Evolutionary conservation across 1,140 invertebrate species (phyloP), one percentile per base, ranked within the genome.

Genomic region (Oryzaephilus surinamensis): DNA sequence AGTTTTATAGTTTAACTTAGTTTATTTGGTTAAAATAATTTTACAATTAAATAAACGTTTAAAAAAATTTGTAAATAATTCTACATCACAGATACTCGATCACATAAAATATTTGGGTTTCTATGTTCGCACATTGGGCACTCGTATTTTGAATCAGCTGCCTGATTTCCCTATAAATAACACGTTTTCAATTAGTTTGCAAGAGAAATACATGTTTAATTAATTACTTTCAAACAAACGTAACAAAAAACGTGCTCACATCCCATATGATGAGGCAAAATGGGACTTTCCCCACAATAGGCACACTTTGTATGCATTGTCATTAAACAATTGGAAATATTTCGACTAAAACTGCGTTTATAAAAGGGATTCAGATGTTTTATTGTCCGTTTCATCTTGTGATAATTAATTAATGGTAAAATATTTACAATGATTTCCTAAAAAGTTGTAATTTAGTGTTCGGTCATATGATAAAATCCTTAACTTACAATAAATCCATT

Each of bases 161-260:
- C 16, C 50, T 61, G 60, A 52, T 65, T 64, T 8, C 55, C 61
- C 62, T 64, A 41, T 45, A 61, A 60, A 38, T 12, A 13, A 33
- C 11, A 10, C 11, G 31, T 26, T 35, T 12, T 10, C 19, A 18
- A 28, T 7, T 17, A 30, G 10, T 15, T n/a, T n/a, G n/a, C n/a
- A n/a, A n/a, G n/a, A n/a, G n/a, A n/a, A n/a, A n/a, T n/a, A n/a
- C n/a, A n/a, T n/a, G n/a, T n/a, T 31, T 32, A 6, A 16, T 23
- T 18, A 1, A 38, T n/a, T 63, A 71, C 70, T 57, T 59, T 64
- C 40, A 77, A 52, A 56, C 75, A 77, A 46, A 71, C 73, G 60
- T 75, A 77, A 57, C 75, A 77, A 57, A 74, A 77, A 36, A 77
- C 65, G 59, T 77, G 75, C 8, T 58, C 58, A 54, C 75, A 77